Percentiles rank a stretch among this genome's conserved stretches.
Evolutionary conservation across 2,888 invertebrate genomes (phyloP).

Genomic region (Campoplex capitator): DNA sequence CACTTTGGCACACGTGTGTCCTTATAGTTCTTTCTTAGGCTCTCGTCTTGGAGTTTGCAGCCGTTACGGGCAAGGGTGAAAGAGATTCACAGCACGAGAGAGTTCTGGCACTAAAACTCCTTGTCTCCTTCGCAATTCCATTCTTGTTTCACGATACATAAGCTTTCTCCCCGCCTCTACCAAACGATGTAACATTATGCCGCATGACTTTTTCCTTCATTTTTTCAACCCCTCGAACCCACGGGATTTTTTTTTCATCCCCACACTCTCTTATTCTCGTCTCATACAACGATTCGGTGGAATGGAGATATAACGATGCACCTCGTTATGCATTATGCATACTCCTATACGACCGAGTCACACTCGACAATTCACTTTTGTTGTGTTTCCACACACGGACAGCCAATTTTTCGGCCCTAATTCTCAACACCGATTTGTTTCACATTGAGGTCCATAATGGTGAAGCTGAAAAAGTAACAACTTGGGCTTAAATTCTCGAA

Average conservation of each 20-base stretch:
- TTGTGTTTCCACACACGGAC: conserved; percentile 34
- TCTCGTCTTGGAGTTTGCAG: conserved; percentile 79
- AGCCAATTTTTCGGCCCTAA: conserved; percentile 18
- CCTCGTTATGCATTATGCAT: conserved; percentile 82
- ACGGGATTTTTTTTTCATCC: conserved; percentile 63
- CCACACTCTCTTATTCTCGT: conserved; percentile 77
- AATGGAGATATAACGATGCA: conserved; percentile 85
- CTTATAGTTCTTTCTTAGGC: conserved; percentile 74
- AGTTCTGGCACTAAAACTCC: conserved; percentile 61
- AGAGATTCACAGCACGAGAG: conserved; percentile 56
- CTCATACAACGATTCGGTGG: conserved; percentile 73
- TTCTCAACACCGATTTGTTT: conserved; percentile 52
- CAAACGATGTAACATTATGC: conserved; percentile 58
- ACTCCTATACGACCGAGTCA: conserved; percentile 2
- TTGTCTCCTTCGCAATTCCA: conserved; percentile 59
- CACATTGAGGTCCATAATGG: background rate
- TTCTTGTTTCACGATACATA: conserved; percentile 69
- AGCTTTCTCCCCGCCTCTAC: conserved; percentile 52
- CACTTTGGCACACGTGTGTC: conserved; percentile 84
- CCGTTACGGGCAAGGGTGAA: conserved; percentile 63
- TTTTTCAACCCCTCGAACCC: conserved; percentile 56
- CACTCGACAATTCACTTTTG: conserved; percentile 38
- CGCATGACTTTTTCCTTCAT: conserved; percentile 36
- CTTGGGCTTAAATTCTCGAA: background rate
- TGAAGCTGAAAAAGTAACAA: background rate